Conservation (phyloP, 2,888 invertebrate species). For the Hoplodrina ambigua region DNA sequence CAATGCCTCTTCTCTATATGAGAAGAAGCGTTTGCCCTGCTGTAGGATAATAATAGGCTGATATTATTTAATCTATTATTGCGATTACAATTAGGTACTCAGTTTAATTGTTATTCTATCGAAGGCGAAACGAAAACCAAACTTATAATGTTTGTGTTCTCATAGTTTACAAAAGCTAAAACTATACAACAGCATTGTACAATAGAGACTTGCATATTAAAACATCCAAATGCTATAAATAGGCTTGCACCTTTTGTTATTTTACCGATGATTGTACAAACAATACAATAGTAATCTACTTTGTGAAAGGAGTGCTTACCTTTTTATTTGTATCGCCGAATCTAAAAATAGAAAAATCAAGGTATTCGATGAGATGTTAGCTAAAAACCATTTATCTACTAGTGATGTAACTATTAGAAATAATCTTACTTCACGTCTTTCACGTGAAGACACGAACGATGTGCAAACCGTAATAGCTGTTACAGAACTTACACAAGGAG, state of each 20-base stretch:
- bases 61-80: no score
- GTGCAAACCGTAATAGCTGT: constrained; percentile 47
- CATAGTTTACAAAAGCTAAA: constrained; percentile 27
- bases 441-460: constrained; percentile 39
- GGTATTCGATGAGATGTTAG: neutral
- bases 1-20: no score
- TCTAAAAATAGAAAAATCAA: constrained; percentile 7
- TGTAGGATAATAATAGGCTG: no score
- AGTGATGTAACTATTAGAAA: constrained; percentile 42
- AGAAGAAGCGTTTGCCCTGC: no score
- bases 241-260: constrained; percentile 29
- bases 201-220: constrained; percentile 6
- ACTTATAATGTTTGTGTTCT: constrained; percentile 24
- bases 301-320: neutral
- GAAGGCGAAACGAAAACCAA: constrained; percentile 9
- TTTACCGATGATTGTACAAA: constrained; percentile 6
- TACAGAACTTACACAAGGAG: constrained; percentile 44
- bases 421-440: constrained; percentile 39
- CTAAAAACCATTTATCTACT: constrained; percentile 12
- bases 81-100: neutral
- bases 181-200: constrained; percentile 46
- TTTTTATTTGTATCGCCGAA: neutral
- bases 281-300: neutral
- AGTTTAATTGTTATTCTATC: constrained; percentile 8
- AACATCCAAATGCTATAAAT: constrained; percentile 22